These are phyloP conservation scores for Enteromius afrohamiltoni DNA, from an alignment of 2,797 vertebrate species.

Conservation along the genomic window DNA sequence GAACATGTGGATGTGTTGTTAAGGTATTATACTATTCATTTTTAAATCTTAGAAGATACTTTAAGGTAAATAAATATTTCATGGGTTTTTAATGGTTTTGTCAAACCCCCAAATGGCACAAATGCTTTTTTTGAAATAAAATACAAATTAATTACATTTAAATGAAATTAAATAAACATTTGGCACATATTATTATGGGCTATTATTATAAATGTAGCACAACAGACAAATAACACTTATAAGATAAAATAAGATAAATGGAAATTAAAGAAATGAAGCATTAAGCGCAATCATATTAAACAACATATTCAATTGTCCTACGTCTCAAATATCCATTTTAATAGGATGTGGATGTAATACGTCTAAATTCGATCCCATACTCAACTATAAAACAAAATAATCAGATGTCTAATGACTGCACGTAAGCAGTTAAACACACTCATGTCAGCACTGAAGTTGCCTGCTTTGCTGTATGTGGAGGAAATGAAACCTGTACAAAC, in stretches of 20 bases:
- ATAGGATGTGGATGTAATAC: too few relatives aligned
- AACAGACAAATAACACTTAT: too few relatives aligned
- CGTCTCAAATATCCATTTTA: background rate
- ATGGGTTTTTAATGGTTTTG: background rate
- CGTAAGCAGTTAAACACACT: background rate
- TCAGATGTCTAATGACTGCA: background rate
- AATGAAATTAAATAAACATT: too few relatives aligned
- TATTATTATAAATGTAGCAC: background rate
- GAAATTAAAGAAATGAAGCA: background rate
- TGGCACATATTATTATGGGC: background rate
- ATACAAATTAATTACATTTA: too few relatives aligned
- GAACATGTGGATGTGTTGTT: background rate
- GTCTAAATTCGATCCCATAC: background rate
- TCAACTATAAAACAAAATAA: background rate
- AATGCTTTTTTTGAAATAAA: too few relatives aligned
- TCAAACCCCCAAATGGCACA: too few relatives aligned
- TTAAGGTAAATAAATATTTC: background rate
- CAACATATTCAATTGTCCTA: background rate
- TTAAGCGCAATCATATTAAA: background rate
- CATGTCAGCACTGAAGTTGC: background rate
- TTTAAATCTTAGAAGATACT: background rate
- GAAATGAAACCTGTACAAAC: conserved; percentile 19
- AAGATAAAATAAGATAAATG: too few relatives aligned
- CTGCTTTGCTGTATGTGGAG: background rate
- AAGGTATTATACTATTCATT: background rate